These are phyloP conservation scores for Eristalis pertinax DNA, from an alignment of 2,888 invertebrate species.

Conservation along the genomic window DNA sequence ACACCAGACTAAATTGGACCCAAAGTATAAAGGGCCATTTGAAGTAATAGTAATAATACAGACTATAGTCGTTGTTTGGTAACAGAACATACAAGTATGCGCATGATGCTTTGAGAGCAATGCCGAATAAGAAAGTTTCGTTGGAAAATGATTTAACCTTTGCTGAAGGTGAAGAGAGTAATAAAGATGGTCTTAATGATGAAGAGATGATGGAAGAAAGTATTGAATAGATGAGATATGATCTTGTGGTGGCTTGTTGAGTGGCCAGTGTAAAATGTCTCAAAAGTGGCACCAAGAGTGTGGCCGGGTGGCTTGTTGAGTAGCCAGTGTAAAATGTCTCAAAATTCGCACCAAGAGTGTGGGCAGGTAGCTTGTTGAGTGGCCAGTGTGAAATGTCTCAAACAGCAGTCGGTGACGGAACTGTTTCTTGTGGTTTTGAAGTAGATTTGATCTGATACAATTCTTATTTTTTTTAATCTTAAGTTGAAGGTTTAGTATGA, in stretches of 20 bases:
- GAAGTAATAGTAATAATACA: conserved; percentile 13
- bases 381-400: conserved; percentile 27
- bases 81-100: too few relatives aligned
- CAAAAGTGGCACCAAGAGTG: not conserved
- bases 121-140: conserved; percentile 9
- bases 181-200: conserved; percentile 4
- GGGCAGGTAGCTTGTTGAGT: conserved; percentile 21
- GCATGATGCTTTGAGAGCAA: too few relatives aligned
- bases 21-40: conserved; percentile 27
- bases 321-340: conserved; percentile 24
- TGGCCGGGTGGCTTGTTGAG: not conserved
- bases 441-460: too few relatives aligned
- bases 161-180: conserved; percentile 6
- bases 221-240: conserved; percentile 4
- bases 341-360: conserved; percentile 20
- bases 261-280: conserved; percentile 25
- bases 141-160: conserved; percentile 9
- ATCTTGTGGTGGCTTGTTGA: conserved; percentile 2
- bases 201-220: not conserved
- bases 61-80: not conserved
- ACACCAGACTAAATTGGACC: conserved; percentile 29
- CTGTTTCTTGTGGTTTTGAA: too few relatives aligned
- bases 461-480: too few relatives aligned
- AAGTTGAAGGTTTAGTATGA: too few relatives aligned
- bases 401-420: not conserved